phyloP scores from a whole-genome alignment of 2,797 vertebrate species.

The Poeciliopsis gracilis region DNA sequence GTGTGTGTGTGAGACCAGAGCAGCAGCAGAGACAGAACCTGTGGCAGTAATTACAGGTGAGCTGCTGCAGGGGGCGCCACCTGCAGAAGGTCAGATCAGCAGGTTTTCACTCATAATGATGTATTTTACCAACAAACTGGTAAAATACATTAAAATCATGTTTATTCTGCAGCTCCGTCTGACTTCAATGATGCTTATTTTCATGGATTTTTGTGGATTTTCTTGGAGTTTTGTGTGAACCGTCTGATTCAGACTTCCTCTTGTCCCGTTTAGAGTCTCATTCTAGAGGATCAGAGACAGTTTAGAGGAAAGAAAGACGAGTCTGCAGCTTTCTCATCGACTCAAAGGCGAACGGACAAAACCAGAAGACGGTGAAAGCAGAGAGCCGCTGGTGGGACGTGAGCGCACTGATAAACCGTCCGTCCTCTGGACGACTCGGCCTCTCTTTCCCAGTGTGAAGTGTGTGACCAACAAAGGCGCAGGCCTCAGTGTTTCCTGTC shows the following conservation, averaged over 20 bases:
- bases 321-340: slow-evolving; percentile 38
- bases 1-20: too few relatives aligned
- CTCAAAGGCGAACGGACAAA: slow-evolving; percentile 31
- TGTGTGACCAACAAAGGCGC: slow-evolving; percentile 54
- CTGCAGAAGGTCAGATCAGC: neutral
- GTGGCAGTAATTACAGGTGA: neutral
- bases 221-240: neutral
- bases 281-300: slow-evolving; percentile 21
- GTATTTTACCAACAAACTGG: neutral
- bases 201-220: too few relatives aligned
- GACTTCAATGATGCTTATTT: neutral
- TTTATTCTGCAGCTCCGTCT: neutral
- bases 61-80: neutral
- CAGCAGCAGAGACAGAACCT: neutral
- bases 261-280: neutral
- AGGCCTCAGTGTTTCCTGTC: slow-evolving; percentile 72
- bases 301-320: slow-evolving; percentile 19
- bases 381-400: slow-evolving; percentile 36
- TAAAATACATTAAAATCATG: neutral
- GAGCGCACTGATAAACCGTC: slow-evolving; percentile 62
- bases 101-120: neutral
- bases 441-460: slow-evolving; percentile 28
- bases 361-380: slow-evolving; percentile 12
- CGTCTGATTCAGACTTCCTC: neutral
- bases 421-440: slow-evolving; percentile 18